Percentiles rank a stretch among this genome's conserved stretches.
Conservation (phyloP, 2,113 vertebrate genomes). For the Lycaon pictus region DNA sequence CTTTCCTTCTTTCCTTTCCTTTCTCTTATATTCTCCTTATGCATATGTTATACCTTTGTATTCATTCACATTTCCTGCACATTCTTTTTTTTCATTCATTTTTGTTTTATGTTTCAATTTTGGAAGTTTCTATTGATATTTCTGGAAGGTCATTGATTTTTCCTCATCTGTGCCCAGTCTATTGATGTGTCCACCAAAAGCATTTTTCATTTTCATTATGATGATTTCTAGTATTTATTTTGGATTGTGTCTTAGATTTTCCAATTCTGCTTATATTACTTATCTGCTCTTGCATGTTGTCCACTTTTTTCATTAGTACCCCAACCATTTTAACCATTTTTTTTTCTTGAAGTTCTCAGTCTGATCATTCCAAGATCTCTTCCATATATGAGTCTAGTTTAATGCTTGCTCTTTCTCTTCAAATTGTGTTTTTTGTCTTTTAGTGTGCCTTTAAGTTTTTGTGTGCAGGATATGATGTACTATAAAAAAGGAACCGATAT, state of each 20-base stretch:
- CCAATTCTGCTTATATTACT: not conserved
- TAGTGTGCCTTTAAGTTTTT: not conserved
- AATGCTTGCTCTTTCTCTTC: not conserved
- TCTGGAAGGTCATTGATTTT: not conserved
- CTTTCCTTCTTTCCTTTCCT: too few relatives aligned
- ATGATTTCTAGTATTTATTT: not conserved
- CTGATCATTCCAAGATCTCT: not conserved
- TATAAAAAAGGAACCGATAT: not conserved
- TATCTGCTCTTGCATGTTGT: not conserved
- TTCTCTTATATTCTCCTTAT: not conserved
- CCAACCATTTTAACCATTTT: not conserved
- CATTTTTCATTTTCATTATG: not conserved
- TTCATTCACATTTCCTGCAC: not conserved
- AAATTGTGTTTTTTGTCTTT: not conserved
- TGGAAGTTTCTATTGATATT: not conserved
- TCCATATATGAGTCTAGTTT: not conserved
- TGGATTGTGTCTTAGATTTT: not conserved
- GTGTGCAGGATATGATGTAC: not conserved
- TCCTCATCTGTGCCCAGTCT: not conserved
- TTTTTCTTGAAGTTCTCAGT: not conserved
- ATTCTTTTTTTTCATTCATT: not conserved
- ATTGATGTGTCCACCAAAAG: not conserved
- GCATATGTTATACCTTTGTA: not conserved
- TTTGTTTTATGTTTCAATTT: not conserved
- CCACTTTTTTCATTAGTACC: not conserved